Base-by-base conservation (phyloP, 1,140 invertebrate genomes). In the Paraescarpia echinospica region DNA sequence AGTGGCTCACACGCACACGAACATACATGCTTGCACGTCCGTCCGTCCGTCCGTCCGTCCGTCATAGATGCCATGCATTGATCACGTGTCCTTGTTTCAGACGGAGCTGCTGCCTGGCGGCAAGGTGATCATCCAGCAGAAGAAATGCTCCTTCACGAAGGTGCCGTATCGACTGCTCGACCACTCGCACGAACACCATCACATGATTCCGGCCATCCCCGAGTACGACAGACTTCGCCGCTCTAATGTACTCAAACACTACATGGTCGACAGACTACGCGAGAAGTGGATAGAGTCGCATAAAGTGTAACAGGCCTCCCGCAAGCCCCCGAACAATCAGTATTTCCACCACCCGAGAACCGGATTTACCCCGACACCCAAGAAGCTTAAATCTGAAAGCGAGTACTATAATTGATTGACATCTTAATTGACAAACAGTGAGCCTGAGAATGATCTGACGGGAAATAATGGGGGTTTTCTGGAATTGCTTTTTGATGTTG, bases 91-190 rank as follows among this genome's bases (percentile, higher is more conserved):
- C 9, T 1, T 35, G 33, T 90, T 90, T 34, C 35, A 90, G 35
- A 90, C 89, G 14, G 35, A 90, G n/a, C 33, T 35, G 14, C 22
- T 34, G 33, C 89, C 89, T 6, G 89, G 89, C 35, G 89, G 34
- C 35, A 90, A 90, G 35, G 89, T 90, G 33, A 90, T 90, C 89
- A 90, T 90, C 35, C 89, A 90, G 14, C 89, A 35, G 35, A 90
- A 90, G n/a, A 90, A 35, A 33, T 90, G 34, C 33, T 34, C 33
- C 89, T 34, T 35, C 35, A 90, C 35, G n/a, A 90, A 34, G 8
- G 35, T 34, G 4, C 34, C 89, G n/a, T 34, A 90, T 18, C 35
- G 34, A 18, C 34, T 90, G 18, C 89, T 35, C 6, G 35, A 90
- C n/a, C 89, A 35, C 35, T 12, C 8, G 14, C 89, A 90, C 6